These are phyloP conservation scores for Polydesmus complanatus DNA, from an alignment of 2,888 invertebrate genomes.

Conservation along the genomic window DNA sequence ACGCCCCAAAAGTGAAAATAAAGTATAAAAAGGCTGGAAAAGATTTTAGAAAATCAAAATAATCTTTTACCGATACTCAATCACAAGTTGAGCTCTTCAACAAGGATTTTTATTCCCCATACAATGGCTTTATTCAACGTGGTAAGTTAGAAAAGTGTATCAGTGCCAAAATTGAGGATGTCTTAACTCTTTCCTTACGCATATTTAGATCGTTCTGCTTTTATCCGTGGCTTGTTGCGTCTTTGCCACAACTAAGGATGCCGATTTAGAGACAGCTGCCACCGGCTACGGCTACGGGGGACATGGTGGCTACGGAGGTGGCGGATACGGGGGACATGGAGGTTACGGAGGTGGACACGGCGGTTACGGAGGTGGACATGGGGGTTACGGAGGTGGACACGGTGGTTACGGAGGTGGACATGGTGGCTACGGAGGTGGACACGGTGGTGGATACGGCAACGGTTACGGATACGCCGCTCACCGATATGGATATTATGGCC, in stretches of 20 bases:
- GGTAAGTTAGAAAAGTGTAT: constrained; percentile 8
- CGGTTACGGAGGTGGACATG: constrained; percentile 11
- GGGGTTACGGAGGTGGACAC: constrained; percentile 7
- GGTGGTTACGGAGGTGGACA: constrained; percentile 5
- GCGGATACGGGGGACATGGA: background rate
- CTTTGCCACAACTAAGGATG: background rate
- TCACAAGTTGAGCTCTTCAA: too few relatives aligned
- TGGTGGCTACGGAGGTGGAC: background rate
- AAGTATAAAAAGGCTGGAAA: too few relatives aligned
- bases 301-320: constrained; percentile 8
- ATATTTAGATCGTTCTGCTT: constrained; percentile 1
- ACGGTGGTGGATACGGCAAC: background rate
- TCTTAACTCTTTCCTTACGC: background rate
- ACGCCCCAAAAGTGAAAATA: too few relatives aligned
- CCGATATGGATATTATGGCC: background rate
- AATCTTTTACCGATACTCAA: too few relatives aligned
- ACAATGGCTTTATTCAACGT: constrained; percentile 10
- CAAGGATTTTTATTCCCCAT: too few relatives aligned
- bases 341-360: constrained; percentile 2
- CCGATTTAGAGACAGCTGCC: constrained; percentile 5
- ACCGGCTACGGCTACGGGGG: background rate
- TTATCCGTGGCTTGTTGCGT: background rate
- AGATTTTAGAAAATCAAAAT: too few relatives aligned
- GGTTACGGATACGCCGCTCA: constrained; percentile 12
- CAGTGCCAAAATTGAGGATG: background rate